phyloP scores from a whole-genome alignment of 1,140 invertebrate species.

The Drosophila parabipectinata region DNA sequence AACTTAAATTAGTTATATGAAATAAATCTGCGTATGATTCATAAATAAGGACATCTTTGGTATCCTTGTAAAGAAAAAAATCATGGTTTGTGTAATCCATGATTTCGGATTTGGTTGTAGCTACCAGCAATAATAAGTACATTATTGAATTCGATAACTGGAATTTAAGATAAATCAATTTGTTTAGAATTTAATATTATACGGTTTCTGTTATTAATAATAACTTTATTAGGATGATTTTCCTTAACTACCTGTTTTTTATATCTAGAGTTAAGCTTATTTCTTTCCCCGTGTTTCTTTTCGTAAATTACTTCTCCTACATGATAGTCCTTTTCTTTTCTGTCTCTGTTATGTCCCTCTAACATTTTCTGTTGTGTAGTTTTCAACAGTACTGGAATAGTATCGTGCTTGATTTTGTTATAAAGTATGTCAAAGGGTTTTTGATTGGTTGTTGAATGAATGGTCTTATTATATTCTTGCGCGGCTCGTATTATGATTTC shows the following conservation, averaged over 20 bases:
- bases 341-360: neutral
- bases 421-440: constrained; percentile 7
- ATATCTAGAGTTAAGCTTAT: constrained; percentile 11
- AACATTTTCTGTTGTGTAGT: constrained; percentile 7
- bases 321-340: constrained; percentile 9
- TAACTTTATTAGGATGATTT: constrained; percentile 2
- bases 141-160: no score
- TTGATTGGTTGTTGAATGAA: constrained; percentile 3
- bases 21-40: no score
- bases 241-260: constrained; percentile 6
- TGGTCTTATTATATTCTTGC: constrained; percentile 3
- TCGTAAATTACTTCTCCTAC: constrained; percentile 6
- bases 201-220: neutral
- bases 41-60: no score
- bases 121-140: no score
- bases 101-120: no score
- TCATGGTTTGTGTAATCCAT: no score
- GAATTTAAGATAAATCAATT: no score
- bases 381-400: constrained; percentile 2
- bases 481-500: constrained; percentile 12
- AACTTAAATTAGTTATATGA: no score
- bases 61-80: no score
- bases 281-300: constrained; percentile 7
- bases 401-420: constrained; percentile 10
- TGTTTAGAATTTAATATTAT: no score